phyloP scores from a whole-genome alignment of 2,888 invertebrate species.

The Volucella inanis region DNA sequence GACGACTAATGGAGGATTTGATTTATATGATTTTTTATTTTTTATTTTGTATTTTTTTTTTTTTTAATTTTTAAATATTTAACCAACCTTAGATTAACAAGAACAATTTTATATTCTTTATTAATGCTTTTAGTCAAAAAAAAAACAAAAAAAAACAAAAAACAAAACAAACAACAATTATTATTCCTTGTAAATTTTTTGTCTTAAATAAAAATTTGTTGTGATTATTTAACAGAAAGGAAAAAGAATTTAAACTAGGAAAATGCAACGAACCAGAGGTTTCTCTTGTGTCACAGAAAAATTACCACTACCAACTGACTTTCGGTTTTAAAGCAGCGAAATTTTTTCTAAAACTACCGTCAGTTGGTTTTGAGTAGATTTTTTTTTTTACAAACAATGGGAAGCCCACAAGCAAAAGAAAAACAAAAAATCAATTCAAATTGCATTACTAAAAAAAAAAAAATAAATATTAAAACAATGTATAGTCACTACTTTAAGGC shows the following conservation, averaged over 20 bases:
- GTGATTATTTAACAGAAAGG: conserved; percentile 70
- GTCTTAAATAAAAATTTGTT: conserved; percentile 53
- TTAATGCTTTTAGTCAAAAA: conserved; percentile 73
- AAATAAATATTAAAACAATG: conserved; percentile 79
- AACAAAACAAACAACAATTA: not conserved
- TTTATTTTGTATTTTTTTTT: conserved; percentile 61
- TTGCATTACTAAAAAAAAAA: conserved; percentile 53
- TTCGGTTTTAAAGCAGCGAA: conserved; percentile 66
- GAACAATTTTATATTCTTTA: conserved; percentile 44
- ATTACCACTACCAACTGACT: conserved; percentile 47
- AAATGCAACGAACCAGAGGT: conserved; percentile 64
- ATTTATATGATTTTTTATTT: conserved; percentile 72
- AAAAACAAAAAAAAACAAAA: not conserved
- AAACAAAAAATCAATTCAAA: conserved; percentile 72
- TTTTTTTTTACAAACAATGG: conserved; percentile 15
- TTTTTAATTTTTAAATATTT: conserved; percentile 56
- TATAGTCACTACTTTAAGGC: conserved; percentile 84
- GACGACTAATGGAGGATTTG: conserved; percentile 83
- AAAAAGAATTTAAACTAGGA: conserved; percentile 75
- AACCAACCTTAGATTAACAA: conserved; percentile 71
- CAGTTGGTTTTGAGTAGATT: conserved; percentile 64
- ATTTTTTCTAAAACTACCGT: conserved; percentile 48
- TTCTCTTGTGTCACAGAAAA: conserved; percentile 6
- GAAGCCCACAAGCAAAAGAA: conserved; percentile 31
- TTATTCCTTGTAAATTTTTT: conserved; percentile 67